Conservation (phyloP, 2,113 vertebrate genomes). For the Danionella cerebrum region DNA sequence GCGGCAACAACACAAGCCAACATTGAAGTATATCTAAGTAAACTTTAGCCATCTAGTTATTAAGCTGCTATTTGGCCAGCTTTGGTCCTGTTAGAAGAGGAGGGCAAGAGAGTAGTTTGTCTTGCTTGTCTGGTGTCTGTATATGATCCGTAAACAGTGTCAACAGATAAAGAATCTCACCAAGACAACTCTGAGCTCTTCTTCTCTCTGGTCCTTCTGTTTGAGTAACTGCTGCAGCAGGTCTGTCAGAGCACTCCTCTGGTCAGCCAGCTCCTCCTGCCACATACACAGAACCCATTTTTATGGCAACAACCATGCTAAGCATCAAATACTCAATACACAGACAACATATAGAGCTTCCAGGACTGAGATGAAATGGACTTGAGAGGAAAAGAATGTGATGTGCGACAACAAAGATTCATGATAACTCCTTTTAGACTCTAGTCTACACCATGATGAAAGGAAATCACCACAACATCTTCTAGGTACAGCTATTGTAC, state of each 20-base stretch:
- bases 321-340: too few species aligned
- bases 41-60: too few species aligned
- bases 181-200: slow-evolving; percentile 79
- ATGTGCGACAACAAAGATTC: neutral
- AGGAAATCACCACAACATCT: neutral
- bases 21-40: too few species aligned
- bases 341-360: too few species aligned
- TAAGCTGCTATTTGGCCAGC: too few species aligned
- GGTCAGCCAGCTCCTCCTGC: slow-evolving; percentile 75
- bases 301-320: too few species aligned
- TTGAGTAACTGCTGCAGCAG: slow-evolving; percentile 90
- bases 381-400: neutral
- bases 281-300: slow-evolving; percentile 1
- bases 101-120: too few species aligned
- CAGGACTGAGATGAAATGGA: neutral
- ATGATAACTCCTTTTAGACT: neutral
- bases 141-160: too few species aligned
- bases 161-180: too few species aligned
- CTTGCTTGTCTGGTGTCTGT: too few species aligned
- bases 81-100: too few species aligned
- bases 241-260: slow-evolving; percentile 70
- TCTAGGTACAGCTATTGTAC: slow-evolving; percentile 54
- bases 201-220: slow-evolving; percentile 82
- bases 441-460: neutral
- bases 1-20: too few species aligned